Evolutionary conservation across 2,888 invertebrate genomes (phyloP).

Genomic region (Mechanitis messenoides): DNA sequence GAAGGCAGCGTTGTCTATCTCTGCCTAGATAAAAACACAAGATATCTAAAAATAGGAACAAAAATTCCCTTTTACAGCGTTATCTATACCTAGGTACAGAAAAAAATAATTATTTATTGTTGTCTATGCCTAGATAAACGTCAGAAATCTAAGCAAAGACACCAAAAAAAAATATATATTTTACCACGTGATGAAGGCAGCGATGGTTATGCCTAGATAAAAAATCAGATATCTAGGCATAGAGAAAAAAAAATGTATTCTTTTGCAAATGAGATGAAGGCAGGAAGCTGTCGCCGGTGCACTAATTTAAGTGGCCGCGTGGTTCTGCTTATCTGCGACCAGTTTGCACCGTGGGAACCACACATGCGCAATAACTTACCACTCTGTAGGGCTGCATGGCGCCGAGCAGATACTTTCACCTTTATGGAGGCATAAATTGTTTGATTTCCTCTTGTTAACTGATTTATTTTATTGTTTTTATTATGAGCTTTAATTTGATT

Average conservation of each 20-base stretch:
- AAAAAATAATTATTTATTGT: too few relatives aligned
- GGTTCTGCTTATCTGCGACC: slow-evolving; percentile 70
- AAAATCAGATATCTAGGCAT: slow-evolving; percentile 11
- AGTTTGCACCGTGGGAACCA: slow-evolving; percentile 74
- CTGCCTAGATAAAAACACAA: too few relatives aligned
- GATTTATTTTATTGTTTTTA: slow-evolving; percentile 19
- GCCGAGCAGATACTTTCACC: slow-evolving; percentile 36
- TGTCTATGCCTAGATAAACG: too few relatives aligned
- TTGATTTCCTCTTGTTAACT: slow-evolving; percentile 20
- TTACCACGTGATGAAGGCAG: too few relatives aligned
- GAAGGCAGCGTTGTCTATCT: too few relatives aligned
- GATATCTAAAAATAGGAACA: too few relatives aligned
- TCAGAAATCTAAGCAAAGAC: too few relatives aligned
- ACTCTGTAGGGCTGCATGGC: slow-evolving; percentile 53
- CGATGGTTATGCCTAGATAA: too few relatives aligned
- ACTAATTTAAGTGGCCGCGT: slow-evolving; percentile 66
- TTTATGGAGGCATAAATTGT: slow-evolving; percentile 26
- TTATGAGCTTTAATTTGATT: slow-evolving; percentile 14
- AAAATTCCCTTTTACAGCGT: too few relatives aligned
- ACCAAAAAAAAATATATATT: too few relatives aligned
- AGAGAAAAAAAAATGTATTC: slow-evolving; percentile 26
- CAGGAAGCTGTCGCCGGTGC: slow-evolving; percentile 71
- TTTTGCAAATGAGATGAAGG: slow-evolving; percentile 39
- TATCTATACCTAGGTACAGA: too few relatives aligned
- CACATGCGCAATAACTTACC: slow-evolving; percentile 62